A percentile compares a stretch with the other conserved stretches of the same genome.
These are phyloP conservation scores for Isotomurus palustris DNA, from an alignment of 2,888 invertebrate genomes.

Conservation along the genomic window DNA sequence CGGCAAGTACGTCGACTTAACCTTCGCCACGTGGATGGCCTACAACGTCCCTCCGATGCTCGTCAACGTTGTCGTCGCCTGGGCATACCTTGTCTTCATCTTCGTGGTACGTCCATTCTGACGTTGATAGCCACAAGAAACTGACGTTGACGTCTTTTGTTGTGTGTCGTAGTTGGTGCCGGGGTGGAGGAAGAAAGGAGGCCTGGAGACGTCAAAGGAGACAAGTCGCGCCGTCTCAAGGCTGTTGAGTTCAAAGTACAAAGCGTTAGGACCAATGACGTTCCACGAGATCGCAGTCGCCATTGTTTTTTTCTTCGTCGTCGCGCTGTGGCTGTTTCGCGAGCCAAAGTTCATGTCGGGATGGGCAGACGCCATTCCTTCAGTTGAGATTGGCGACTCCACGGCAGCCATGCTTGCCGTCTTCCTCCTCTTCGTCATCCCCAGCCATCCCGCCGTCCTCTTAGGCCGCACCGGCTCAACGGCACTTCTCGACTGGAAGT, in stretches of 20 bases:
- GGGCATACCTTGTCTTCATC: conserved; percentile 54
- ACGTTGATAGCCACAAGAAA: conserved; percentile 18
- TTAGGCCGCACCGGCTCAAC: too few species aligned
- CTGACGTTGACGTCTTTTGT: neutral
- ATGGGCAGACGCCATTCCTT: conserved; percentile 22
- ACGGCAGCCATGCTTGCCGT: conserved; percentile 68
- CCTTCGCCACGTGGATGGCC: conserved; percentile 81
- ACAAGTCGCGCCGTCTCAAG: too few species aligned
- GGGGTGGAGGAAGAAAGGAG: neutral
- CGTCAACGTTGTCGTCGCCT: conserved; percentile 64
- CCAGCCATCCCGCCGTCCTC: too few species aligned
- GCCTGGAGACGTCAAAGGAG: too few species aligned
- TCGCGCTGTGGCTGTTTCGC: conserved; percentile 17
- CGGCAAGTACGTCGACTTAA: conserved; percentile 50
- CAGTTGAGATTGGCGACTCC: conserved; percentile 29
- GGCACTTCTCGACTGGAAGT: conserved; percentile 33
- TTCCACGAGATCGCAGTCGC: conserved; percentile 27
- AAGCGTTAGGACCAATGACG: conserved; percentile 22
- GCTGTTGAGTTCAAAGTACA: conserved; percentile 18
- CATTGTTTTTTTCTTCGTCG: conserved; percentile 10
- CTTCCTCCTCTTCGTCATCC: conserved; percentile 75
- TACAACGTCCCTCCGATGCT: conserved; percentile 80
- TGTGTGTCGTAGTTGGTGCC: too few species aligned
- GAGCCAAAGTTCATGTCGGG: conserved; percentile 33
- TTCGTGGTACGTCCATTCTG: conserved; percentile 29